Percentiles rank a stretch among this genome's conserved stretches.
Conservation (phyloP, 2,797 vertebrate genomes). For the Botia almorhae region DNA sequence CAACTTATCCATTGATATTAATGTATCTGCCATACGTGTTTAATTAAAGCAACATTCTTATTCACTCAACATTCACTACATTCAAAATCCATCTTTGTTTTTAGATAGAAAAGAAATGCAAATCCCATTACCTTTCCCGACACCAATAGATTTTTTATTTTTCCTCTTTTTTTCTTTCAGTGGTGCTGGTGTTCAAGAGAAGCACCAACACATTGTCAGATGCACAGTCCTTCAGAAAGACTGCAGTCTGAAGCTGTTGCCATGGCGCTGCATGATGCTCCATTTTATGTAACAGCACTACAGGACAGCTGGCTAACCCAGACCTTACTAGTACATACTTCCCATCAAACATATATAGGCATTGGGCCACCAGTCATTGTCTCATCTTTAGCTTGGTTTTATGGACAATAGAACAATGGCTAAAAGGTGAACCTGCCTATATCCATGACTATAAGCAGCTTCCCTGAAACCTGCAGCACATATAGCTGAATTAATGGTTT, state of each 20-base stretch:
- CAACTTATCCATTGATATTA: no score
- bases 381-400: background rate
- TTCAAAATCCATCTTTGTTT: slow-evolving; percentile 5
- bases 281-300: background rate
- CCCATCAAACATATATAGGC: background rate
- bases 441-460: background rate
- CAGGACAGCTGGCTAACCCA: slow-evolving; percentile 12
- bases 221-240: slow-evolving; percentile 8
- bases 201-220: slow-evolving; percentile 24
- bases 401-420: background rate
- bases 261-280: slow-evolving; percentile 30
- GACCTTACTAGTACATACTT: background rate
- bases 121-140: slow-evolving; percentile 2
- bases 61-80: no score
- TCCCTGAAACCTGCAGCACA: background rate
- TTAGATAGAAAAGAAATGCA: slow-evolving; percentile 21
- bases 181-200: background rate
- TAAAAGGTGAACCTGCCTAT: background rate
- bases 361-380: background rate
- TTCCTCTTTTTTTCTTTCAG: background rate
- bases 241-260: slow-evolving; percentile 35
- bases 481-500: background rate
- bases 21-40: no score
- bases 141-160: background rate
- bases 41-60: no score